Conservation (phyloP, 2,113 vertebrate genomes). For the Hippocampus zosterae region DNA sequence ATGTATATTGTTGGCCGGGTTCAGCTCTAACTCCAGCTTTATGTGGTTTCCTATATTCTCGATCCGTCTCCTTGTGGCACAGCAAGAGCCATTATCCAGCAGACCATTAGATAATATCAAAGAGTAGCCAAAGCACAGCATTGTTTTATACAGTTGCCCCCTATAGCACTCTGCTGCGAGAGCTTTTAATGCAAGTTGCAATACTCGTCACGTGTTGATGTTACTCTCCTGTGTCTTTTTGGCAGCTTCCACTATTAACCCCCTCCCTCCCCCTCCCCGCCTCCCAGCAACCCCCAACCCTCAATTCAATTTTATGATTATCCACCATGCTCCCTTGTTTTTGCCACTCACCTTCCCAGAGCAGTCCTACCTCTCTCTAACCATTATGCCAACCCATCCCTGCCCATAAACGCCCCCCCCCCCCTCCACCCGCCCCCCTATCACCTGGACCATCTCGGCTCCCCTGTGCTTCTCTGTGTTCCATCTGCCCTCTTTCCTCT, state of each 20-base stretch:
- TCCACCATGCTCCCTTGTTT: conserved; percentile 23
- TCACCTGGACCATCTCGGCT: conserved; percentile 28
- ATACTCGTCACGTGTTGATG: conserved; percentile 27
- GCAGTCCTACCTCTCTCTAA: conserved; percentile 22
- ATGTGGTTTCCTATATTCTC: conserved; percentile 17
- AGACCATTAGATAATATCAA: conserved; percentile 29
- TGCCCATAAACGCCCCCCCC: conserved; percentile 1
- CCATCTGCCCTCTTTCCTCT: conserved; percentile 17
- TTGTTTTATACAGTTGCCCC: conserved; percentile 29
- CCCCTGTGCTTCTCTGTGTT: conserved; percentile 20
- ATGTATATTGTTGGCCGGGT: conserved; percentile 15
- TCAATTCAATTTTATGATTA: conserved; percentile 30
- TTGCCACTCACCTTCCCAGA: conserved; percentile 32
- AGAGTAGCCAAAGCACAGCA: conserved; percentile 24
- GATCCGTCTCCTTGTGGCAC: conserved; percentile 16
- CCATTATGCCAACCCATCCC: conserved; percentile 15
- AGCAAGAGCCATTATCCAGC: conserved; percentile 35
- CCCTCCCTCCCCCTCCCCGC: background rate
- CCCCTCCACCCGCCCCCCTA: background rate
- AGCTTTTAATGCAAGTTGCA: conserved; percentile 25
- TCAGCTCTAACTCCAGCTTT: conserved; percentile 12
- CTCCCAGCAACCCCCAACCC: background rate
- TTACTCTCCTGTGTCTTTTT: conserved; percentile 4
- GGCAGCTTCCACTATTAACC: background rate
- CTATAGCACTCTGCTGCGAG: conserved; percentile 33